Percentiles rank a stretch among this genome's conserved stretches.
Evolutionary conservation across 2,888 invertebrate species (phyloP).

Genomic region (Selenia dentaria): DNA sequence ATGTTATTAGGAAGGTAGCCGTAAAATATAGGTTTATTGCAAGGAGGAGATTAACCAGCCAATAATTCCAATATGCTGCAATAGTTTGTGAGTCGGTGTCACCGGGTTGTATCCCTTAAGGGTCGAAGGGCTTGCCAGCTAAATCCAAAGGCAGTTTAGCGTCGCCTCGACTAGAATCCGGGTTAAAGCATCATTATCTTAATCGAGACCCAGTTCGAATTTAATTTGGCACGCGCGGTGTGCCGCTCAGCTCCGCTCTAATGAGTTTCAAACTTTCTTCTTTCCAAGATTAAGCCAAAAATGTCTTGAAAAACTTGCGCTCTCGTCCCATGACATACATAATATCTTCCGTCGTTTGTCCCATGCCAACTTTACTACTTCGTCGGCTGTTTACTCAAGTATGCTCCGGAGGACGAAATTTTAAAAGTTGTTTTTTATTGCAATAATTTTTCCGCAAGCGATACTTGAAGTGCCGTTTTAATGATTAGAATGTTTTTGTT

Average conservation of each 20-base stretch:
- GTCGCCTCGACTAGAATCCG: constrained; percentile 1
- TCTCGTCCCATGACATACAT: constrained; percentile 34
- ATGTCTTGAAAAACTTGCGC: constrained; percentile 65
- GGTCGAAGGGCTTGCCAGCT: constrained; percentile 1
- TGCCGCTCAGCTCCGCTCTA: constrained; percentile 59
- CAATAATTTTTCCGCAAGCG: constrained; percentile 43
- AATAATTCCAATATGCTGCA: neutral
- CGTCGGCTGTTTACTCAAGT: constrained; percentile 54
- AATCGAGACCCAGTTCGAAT: constrained; percentile 40
- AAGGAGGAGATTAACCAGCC: neutral
- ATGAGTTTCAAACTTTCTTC: constrained; percentile 69
- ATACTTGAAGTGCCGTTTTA: constrained; percentile 25
- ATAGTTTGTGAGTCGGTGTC: neutral
- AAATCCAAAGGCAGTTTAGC: neutral
- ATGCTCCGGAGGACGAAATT: constrained; percentile 46
- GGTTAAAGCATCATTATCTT: constrained; percentile 22
- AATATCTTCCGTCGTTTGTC: constrained; percentile 41
- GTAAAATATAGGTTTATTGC: no score
- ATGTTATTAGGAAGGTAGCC: no score
- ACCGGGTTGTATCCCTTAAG: neutral
- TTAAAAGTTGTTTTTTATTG: constrained; percentile 59
- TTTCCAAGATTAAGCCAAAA: constrained; percentile 39
- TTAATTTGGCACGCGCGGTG: constrained; percentile 66
- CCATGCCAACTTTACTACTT: constrained; percentile 30
- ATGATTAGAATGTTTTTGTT: constrained; percentile 20